Evolutionary conservation across 2,797 vertebrate genomes (phyloP).

Genomic region (Xenops minutus): DNA sequence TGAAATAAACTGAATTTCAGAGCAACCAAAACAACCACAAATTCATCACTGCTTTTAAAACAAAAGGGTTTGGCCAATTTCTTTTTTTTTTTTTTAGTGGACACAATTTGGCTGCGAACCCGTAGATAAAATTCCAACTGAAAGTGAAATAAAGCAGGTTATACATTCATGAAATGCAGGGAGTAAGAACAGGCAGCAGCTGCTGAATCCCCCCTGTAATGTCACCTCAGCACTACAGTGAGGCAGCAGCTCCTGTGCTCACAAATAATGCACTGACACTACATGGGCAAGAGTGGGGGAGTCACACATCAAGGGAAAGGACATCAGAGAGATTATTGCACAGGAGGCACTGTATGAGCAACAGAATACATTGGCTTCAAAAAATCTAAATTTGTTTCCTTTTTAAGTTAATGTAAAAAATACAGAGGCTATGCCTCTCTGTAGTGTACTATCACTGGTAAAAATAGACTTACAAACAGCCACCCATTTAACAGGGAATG

Average conservation of each 20-base stretch:
- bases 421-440: constrained; percentile 49
- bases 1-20: not conserved
- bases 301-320: constrained; percentile 48
- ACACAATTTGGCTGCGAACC: constrained; percentile 20
- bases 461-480: constrained; percentile 67
- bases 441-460: constrained; percentile 68
- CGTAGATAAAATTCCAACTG: constrained; percentile 30
- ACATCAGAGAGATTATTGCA: constrained; percentile 68
- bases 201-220: not conserved
- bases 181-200: constrained; percentile 4
- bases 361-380: constrained; percentile 64
- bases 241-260: constrained; percentile 47
- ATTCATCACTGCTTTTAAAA: not conserved
- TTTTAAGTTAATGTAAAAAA: constrained; percentile 52
- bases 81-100: not conserved
- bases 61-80: not conserved
- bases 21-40: not conserved
- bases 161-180: constrained; percentile 59
- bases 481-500: constrained; percentile 24
- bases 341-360: constrained; percentile 71
- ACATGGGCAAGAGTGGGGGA: constrained; percentile 13
- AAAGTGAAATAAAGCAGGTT: constrained; percentile 56
- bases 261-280: constrained; percentile 39
- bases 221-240: not conserved
- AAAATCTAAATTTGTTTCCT: constrained; percentile 48